These are phyloP conservation scores for Pollimyrus isidori DNA, from an alignment of 2,113 vertebrate species.

Conservation along the genomic window DNA sequence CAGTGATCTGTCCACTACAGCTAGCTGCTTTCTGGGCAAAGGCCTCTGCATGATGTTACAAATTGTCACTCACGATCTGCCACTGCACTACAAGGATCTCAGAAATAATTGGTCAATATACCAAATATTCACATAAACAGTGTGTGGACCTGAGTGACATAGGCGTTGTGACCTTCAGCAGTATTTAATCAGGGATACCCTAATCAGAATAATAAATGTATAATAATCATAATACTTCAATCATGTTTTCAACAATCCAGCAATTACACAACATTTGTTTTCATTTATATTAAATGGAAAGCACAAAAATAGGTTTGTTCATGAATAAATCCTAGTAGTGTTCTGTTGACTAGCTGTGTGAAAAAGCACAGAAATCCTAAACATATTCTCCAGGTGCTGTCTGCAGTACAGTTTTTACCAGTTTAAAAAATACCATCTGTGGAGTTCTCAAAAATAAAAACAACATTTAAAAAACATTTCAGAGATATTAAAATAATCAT, in stretches of 20 bases:
- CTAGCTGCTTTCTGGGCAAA: constrained; percentile 11
- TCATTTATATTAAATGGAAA: constrained; percentile 3
- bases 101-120: constrained; percentile 37
- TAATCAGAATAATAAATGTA: constrained; percentile 33
- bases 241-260: constrained; percentile 28
- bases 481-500: constrained; percentile 57
- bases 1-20: neutral
- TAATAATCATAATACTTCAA: constrained; percentile 37
- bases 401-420: constrained; percentile 22
- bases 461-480: constrained; percentile 34
- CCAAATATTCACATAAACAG: constrained; percentile 44
- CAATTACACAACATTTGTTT: constrained; percentile 3
- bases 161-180: constrained; percentile 47
- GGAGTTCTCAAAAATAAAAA: constrained; percentile 47
- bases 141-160: constrained; percentile 34
- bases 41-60: constrained; percentile 15
- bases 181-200: constrained; percentile 30
- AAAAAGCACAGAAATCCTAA: constrained; percentile 14
- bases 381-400: constrained; percentile 14
- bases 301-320: neutral
- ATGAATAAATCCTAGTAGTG: constrained; percentile 15
- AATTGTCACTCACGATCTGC: constrained; percentile 29
- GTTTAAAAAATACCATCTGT: constrained; percentile 65
- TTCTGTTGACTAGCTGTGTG: neutral
- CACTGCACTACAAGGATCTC: constrained; percentile 34